A percentile compares a stretch with the other conserved stretches of the same genome.
Evolutionary conservation across 2,113 vertebrate species (phyloP).

Genomic region (Erpornis zantholeuca): DNA sequence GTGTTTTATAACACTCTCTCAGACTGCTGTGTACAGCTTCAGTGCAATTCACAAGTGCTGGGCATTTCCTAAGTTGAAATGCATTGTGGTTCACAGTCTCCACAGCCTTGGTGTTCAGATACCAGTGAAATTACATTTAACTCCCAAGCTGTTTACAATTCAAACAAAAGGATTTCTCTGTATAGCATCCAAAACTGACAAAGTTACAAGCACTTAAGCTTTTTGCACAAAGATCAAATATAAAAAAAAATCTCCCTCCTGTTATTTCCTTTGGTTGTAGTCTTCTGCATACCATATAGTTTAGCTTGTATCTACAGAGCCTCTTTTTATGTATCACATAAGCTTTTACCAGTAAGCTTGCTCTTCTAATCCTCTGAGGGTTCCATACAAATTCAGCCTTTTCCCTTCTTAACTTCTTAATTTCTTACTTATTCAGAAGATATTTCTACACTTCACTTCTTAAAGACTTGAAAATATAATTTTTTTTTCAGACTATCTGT

Average conservation of each 20-base stretch:
- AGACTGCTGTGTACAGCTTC: neutral
- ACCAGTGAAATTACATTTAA: neutral
- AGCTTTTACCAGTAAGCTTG: neutral
- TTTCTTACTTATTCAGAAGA: constrained; percentile 13
- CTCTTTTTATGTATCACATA: neutral
- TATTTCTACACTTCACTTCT: neutral
- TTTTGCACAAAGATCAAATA: neutral
- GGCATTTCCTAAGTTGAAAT: neutral
- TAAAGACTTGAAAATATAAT: neutral
- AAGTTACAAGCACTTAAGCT: neutral
- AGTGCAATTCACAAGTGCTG: neutral
- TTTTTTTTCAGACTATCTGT: neutral
- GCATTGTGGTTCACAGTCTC: neutral
- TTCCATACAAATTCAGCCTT: neutral
- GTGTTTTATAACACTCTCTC: neutral
- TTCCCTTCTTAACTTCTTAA: constrained; percentile 14
- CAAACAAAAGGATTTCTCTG: constrained; percentile 30
- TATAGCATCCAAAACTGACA: neutral
- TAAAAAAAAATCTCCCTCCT: neutral
- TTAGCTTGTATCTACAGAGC: neutral
- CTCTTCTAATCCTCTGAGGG: neutral
- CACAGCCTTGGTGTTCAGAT: neutral
- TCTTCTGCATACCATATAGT: neutral
- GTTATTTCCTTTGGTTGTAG: neutral
- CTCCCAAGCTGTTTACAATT: neutral